Evolutionary conservation across 2,113 vertebrate species (phyloP).

Genomic region (Melanostigma gelatinosum): DNA sequence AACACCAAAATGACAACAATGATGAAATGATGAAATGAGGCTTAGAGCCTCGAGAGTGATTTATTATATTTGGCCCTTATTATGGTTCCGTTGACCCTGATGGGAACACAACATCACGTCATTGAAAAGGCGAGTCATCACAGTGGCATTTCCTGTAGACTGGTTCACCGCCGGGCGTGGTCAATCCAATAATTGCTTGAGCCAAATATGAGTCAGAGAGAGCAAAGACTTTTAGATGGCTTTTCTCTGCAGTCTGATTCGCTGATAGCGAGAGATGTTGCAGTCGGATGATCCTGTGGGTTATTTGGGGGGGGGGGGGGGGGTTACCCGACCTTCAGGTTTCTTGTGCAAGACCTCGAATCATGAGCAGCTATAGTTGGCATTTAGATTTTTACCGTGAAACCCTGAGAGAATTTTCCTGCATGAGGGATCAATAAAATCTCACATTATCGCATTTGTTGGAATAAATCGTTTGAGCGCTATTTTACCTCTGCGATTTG

Average conservation of each 20-base stretch:
- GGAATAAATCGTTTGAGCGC: not conserved
- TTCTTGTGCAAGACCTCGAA: constrained; percentile 1
- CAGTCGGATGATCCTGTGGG: not conserved
- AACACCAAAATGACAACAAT: not conserved
- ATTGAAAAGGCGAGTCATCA: constrained; percentile 38
- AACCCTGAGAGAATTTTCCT: not conserved
- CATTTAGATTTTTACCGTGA: constrained; percentile 1
- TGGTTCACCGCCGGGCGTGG: constrained; percentile 44
- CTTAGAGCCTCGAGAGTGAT: not conserved
- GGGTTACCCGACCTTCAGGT: not conserved
- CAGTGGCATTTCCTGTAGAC: constrained; percentile 44
- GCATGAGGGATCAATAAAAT: not conserved
- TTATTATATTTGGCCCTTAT: not conserved
- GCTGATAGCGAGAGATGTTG: not conserved
- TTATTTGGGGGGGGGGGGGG: not conserved
- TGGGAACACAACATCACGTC: not conserved
- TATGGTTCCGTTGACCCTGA: not conserved
- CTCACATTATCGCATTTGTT: not conserved
- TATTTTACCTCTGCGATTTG: not conserved
- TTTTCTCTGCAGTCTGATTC: constrained; percentile 18
- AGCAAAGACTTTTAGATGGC: not conserved
- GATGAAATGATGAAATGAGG: not conserved
- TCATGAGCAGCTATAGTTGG: not conserved
- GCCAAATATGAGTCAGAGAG: constrained; percentile 28
- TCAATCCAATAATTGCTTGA: constrained; percentile 12